These are phyloP conservation scores for Lithophane semibrunnea DNA, from an alignment of 2,888 invertebrate genomes.

Conservation along the genomic window DNA sequence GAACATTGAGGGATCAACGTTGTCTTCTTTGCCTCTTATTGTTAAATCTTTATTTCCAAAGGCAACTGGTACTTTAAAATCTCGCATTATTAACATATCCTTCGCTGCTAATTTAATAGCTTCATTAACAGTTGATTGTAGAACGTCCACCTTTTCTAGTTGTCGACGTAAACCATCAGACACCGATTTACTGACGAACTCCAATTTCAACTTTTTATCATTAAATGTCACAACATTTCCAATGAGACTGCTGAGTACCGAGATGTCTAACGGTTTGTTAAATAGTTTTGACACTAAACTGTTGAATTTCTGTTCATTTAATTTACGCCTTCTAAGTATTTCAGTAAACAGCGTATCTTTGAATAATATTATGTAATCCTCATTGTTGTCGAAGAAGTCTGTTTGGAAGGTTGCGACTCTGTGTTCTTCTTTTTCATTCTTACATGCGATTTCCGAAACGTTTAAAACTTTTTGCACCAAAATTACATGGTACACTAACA, in stretches of 20 bases:
- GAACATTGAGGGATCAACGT: not conserved
- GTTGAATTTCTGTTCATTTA: not conserved
- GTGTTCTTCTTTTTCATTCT: slow-evolving; percentile 21
- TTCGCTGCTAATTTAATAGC: slow-evolving; percentile 29
- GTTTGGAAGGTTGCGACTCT: slow-evolving; percentile 37
- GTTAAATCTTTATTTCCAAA: slow-evolving; percentile 59
- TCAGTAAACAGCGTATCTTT: slow-evolving; percentile 33
- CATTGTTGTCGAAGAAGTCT: slow-evolving; percentile 37
- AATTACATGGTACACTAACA: slow-evolving; percentile 51
- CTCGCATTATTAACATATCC: slow-evolving; percentile 14
- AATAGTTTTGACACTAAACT: slow-evolving; percentile 18
- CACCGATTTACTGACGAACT: slow-evolving; percentile 26
- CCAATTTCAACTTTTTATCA: slow-evolving; percentile 27
- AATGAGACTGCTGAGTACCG: slow-evolving; percentile 39
- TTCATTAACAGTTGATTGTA: slow-evolving; percentile 29
- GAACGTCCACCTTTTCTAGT: slow-evolving; percentile 33
- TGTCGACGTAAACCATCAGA: slow-evolving; percentile 10
- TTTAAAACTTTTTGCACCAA: slow-evolving; percentile 44
- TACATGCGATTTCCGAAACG: slow-evolving; percentile 30
- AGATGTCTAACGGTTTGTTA: not conserved
- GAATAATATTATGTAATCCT: slow-evolving; percentile 39
- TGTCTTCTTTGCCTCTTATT: slow-evolving; percentile 34
- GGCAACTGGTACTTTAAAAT: slow-evolving; percentile 2
- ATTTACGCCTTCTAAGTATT: slow-evolving; percentile 29
- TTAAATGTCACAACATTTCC: slow-evolving; percentile 28